Percentiles rank a stretch among this genome's conserved stretches.
These are phyloP conservation scores for Calyptommatus sinebrachiatus DNA, from an alignment of 2,113 vertebrate genomes.

Conservation along the genomic window DNA sequence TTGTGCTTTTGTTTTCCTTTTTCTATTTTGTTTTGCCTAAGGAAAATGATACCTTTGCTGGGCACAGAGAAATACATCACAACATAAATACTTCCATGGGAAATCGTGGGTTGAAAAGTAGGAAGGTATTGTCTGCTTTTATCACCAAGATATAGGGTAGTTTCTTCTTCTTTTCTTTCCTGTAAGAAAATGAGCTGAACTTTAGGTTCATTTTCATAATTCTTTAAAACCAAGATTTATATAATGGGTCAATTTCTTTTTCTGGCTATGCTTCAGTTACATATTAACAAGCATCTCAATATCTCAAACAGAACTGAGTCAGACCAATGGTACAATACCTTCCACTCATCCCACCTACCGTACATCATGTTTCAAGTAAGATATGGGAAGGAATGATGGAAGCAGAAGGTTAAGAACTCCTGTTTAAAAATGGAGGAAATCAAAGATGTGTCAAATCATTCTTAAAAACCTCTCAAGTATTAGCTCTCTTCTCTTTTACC, in stretches of 20 bases:
- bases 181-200: neutral
- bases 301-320: too few relatives aligned
- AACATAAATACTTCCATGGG: constrained; percentile 52
- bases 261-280: neutral
- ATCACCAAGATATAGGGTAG: neutral
- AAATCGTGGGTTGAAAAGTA: constrained; percentile 15
- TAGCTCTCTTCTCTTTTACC: neutral
- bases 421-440: too few relatives aligned
- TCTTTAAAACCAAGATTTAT: neutral
- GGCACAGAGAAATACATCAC: constrained; percentile 43
- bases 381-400: too few relatives aligned
- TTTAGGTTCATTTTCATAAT: neutral
- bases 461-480: neutral
- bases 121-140: constrained; percentile 55
- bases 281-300: too few relatives aligned
- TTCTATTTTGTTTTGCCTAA: neutral
- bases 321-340: too few relatives aligned
- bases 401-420: too few relatives aligned
- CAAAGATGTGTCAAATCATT: too few relatives aligned
- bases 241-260: neutral
- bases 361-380: too few relatives aligned
- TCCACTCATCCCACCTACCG: too few relatives aligned
- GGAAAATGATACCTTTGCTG: constrained; percentile 38
- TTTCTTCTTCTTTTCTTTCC: neutral
- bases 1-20: neutral